Conservation (phyloP, 2,113 vertebrate species). For the Echinops telfairi region DNA sequence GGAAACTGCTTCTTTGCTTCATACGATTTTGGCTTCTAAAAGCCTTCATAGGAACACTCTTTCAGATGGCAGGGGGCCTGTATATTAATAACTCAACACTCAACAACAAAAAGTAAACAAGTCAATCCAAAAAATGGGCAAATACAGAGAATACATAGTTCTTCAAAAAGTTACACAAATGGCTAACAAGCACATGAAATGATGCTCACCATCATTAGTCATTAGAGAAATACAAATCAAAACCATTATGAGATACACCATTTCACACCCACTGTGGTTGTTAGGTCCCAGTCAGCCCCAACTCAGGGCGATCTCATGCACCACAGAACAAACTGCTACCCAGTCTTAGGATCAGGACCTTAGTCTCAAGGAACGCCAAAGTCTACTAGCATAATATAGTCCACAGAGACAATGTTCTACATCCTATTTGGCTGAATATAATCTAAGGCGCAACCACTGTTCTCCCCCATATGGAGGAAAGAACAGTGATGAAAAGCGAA, state of each 20-base stretch:
- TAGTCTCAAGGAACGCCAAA: too few species aligned
- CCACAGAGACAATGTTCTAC: too few species aligned
- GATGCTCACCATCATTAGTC: not conserved
- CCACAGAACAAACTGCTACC: not conserved
- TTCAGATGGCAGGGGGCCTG: too few species aligned
- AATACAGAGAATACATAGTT: constrained; percentile 5
- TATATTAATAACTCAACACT: not conserved
- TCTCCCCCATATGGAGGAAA: too few species aligned
- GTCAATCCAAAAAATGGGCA: not conserved
- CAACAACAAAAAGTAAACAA: constrained; percentile 11
- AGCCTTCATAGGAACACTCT: too few species aligned
- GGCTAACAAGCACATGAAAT: constrained; percentile 41
- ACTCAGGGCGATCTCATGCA: not conserved
- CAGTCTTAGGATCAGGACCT: too few species aligned
- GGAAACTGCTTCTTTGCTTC: too few species aligned
- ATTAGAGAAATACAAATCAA: constrained; percentile 27
- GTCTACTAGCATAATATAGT: too few species aligned
- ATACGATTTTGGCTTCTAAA: too few species aligned
- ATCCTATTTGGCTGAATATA: too few species aligned
- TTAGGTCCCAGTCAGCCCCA: not conserved
- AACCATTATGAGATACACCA: not conserved
- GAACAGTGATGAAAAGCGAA: too few species aligned
- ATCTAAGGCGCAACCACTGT: too few species aligned
- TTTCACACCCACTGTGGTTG: not conserved
- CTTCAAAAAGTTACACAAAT: constrained; percentile 21